These are phyloP conservation scores for Ctenomys sociabilis DNA, from an alignment of 2,113 vertebrate species.

Conservation along the genomic window DNA sequence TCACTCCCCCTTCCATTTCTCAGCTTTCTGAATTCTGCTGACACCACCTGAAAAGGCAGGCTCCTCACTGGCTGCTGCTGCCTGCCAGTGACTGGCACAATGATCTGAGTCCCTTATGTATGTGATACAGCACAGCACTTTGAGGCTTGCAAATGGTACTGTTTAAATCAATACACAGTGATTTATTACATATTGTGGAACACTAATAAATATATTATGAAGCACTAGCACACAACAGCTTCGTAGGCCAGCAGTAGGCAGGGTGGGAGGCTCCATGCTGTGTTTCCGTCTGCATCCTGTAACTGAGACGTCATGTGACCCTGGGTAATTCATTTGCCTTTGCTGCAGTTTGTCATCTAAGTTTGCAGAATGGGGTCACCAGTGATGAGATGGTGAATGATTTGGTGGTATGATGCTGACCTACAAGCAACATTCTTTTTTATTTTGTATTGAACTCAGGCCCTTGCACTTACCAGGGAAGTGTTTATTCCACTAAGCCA, in stretches of 20 bases:
- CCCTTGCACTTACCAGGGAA: no score
- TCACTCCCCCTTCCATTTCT: not conserved
- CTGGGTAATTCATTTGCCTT: constrained; percentile 26
- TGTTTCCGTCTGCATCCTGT: not conserved
- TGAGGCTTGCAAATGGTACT: constrained; percentile 75
- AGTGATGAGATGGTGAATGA: not conserved
- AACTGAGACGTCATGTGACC: not conserved
- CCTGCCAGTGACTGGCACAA: constrained; percentile 38
- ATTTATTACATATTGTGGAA: constrained; percentile 71
- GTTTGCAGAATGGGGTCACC: not conserved
- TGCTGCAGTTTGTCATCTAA: not conserved
- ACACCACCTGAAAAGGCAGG: not conserved
- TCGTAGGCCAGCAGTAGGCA: not conserved
- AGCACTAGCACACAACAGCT: constrained; percentile 7
- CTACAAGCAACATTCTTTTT: not conserved
- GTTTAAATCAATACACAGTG: constrained; percentile 77
- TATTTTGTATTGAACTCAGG: no score
- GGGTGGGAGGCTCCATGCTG: not conserved
- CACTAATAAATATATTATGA: constrained; percentile 80
- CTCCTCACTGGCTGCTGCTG: constrained; percentile 37
- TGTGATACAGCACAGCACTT: constrained; percentile 69
- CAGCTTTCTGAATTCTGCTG: constrained; percentile 59
- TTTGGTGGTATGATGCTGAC: not conserved
- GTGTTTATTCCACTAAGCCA: no score
- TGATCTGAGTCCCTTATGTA: constrained; percentile 63